These are phyloP conservation scores for Nettapus auritus DNA, from an alignment of 2,113 vertebrate genomes.

Conservation along the genomic window DNA sequence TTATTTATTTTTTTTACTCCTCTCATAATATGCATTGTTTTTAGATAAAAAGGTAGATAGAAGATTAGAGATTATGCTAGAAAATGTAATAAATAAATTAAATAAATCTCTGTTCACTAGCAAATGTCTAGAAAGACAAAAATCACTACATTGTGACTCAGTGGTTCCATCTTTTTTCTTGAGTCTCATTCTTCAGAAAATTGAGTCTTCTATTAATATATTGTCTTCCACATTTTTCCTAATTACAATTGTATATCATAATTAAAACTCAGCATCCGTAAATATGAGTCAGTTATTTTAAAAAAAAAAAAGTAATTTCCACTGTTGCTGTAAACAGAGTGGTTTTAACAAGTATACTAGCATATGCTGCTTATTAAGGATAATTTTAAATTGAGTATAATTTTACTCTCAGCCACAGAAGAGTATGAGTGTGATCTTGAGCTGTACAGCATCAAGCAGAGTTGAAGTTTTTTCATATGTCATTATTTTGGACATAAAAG, in stretches of 20 bases:
- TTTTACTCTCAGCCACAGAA: conserved; percentile 13
- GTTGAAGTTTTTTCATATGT: neutral
- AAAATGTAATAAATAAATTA: neutral
- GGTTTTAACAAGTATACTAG: neutral
- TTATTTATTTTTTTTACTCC: neutral
- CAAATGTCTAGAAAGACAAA: neutral
- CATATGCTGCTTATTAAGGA: neutral
- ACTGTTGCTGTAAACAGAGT: neutral
- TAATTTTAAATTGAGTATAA: neutral
- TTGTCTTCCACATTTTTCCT: neutral
- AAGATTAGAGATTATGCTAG: neutral
- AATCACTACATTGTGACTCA: neutral
- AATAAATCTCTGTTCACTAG: neutral
- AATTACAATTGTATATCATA: neutral
- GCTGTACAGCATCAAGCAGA: neutral
- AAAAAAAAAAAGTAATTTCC: neutral
- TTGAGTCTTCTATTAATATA: neutral
- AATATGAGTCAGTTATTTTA: neutral
- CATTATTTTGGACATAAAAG: neutral
- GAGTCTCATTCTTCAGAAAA: neutral
- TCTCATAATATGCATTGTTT: neutral
- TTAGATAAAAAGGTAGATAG: neutral
- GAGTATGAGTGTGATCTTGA: neutral
- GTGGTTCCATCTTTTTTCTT: neutral
- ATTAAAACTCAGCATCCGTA: neutral